These are phyloP conservation scores for Dromiciops gliroides DNA, from an alignment of 2,113 vertebrate species.

Conservation along the genomic window DNA sequence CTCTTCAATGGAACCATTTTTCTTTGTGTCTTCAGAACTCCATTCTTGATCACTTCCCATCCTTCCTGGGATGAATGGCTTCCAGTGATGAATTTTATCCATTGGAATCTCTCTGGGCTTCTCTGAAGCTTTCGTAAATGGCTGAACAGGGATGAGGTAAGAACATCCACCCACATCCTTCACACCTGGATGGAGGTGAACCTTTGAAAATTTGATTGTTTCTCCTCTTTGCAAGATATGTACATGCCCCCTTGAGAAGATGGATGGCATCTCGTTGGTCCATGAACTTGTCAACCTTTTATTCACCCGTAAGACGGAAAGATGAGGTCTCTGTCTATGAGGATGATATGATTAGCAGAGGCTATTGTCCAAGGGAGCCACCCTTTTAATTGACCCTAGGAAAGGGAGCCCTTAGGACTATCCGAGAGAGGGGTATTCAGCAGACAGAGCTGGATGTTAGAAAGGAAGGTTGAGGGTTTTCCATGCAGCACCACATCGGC, in stretches of 20 bases:
- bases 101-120: not conserved
- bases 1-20: not conserved
- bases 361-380: not conserved
- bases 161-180: not conserved
- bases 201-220: not conserved
- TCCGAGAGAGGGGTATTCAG: too few relatives aligned
- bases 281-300: not conserved
- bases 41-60: not conserved
- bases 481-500: too few relatives aligned
- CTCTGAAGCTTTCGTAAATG: not conserved
- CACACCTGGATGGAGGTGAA: not conserved
- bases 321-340: too few relatives aligned
- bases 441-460: too few relatives aligned
- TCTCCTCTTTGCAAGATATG: not conserved
- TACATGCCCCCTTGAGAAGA: not conserved
- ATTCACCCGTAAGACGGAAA: not conserved
- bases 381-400: not conserved
- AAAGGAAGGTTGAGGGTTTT: too few relatives aligned
- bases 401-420: too few relatives aligned
- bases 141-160: not conserved
- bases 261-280: not conserved
- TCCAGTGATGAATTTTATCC: not conserved
- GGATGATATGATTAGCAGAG: not conserved
- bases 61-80: not conserved
- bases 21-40: not conserved